phyloP scores from a whole-genome alignment of 2,888 invertebrate genomes.

The Tipula helvola region DNA sequence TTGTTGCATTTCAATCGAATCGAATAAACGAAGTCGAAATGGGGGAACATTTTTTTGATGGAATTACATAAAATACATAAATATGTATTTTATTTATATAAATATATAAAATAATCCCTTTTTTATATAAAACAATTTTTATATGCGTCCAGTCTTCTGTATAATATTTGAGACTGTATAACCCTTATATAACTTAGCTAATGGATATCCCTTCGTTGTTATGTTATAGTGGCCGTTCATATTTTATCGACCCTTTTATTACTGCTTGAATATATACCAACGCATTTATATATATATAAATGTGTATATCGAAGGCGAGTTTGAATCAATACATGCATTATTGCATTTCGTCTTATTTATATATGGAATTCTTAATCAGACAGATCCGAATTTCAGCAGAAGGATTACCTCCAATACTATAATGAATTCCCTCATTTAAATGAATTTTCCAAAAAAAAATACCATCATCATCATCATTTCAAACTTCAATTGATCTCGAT shows the following conservation, averaged over 20 bases:
- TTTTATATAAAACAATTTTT: neutral
- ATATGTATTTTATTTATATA: neutral
- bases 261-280: neutral
- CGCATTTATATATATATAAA: too few relatives aligned
- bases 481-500: neutral
- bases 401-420: neutral
- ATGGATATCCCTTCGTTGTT: neutral
- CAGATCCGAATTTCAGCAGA: neutral
- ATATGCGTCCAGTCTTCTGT: neutral
- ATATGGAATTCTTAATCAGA: too few relatives aligned
- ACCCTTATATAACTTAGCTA: neutral
- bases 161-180: neutral
- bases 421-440: neutral
- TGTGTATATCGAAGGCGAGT: neutral
- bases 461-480: neutral
- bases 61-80: neutral
- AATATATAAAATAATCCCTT: neutral
- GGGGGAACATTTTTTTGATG: neutral
- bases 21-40: neutral
- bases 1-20: neutral
- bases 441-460: neutral
- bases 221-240: neutral
- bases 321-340: neutral
- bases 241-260: neutral
- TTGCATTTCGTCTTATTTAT: neutral